These are phyloP conservation scores for Sicus ferrugineus DNA, from an alignment of 2,888 invertebrate genomes.

Conservation along the genomic window DNA sequence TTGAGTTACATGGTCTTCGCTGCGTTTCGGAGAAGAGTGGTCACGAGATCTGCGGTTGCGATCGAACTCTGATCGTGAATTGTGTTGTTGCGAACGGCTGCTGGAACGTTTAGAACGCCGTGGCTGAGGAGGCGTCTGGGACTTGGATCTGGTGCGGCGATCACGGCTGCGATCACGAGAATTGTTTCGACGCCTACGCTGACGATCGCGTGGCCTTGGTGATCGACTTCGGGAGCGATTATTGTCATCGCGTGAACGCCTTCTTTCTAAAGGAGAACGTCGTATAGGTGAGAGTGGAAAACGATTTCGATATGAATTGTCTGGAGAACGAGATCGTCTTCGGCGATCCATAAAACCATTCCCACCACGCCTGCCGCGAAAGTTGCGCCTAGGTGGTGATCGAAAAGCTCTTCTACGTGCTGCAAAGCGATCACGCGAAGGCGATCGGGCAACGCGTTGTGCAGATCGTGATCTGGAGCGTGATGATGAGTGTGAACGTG, in stretches of 20 bases:
- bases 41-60: constrained; percentile 39
- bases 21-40: constrained; percentile 40
- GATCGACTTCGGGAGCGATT: constrained; percentile 6
- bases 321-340: constrained; percentile 55
- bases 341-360: constrained; percentile 58
- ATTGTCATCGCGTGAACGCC: constrained; percentile 44
- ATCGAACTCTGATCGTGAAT: constrained; percentile 40
- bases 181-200: constrained; percentile 42
- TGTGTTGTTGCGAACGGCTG: constrained; percentile 47
- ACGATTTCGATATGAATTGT: constrained; percentile 57
- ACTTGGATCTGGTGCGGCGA: constrained; percentile 43
- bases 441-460: constrained; percentile 44
- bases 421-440: constrained; percentile 51
- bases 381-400: constrained; percentile 55
- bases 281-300: constrained; percentile 57
- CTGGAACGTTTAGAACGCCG: constrained; percentile 42
- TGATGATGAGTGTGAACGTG: constrained; percentile 40
- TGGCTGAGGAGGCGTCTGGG: constrained; percentile 40
- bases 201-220: constrained; percentile 39
- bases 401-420: constrained; percentile 49
- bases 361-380: constrained; percentile 46
- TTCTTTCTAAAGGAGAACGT: constrained; percentile 50
- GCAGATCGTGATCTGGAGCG: constrained; percentile 48
- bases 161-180: constrained; percentile 48
- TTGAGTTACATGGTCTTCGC: constrained; percentile 22